Evolutionary conservation across 37 sponge, comb jelly and placozoan genomes (phyloP), one percentile per base, ranked within the genome.

Genomic region (Halichondria panicea): DNA sequence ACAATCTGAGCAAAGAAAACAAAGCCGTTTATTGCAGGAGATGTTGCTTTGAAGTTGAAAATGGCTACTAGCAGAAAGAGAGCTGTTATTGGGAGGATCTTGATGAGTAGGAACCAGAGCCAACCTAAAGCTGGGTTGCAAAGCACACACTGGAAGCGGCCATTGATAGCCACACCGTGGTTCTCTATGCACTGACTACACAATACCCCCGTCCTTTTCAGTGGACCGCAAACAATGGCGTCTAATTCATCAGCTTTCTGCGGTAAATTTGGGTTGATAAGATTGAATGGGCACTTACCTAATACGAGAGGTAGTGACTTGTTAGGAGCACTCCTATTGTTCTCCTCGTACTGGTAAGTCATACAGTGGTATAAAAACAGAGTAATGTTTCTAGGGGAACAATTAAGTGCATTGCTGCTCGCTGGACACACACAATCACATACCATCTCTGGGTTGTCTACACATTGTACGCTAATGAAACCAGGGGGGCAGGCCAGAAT

Each of bases 1-100:
- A 76, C 43, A 31, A 88, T 63, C 55, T 81, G 82, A 57, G 71
- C 70, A 62, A 77, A 88, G 78, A 88, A 88, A 37, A 88, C 76
- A 40, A 81, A 77, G 9, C 78, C 75, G 21, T 88, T 75, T 36
- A 88, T 70, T 5, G 73, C 65, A 61, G 78, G 77, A 3, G 76
- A 68, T 24, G 78, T 72, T 18, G 66, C 54, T 31, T 65, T 81
- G 46, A 88, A 27, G 27, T 68, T 54, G 64, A 81, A 72, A 7
- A 88, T 15, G 24, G 70, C 37, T 19, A 87, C 53, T 0, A 68
- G 4, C 12, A 48, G 28, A 70, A 66, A 87, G 75, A 79, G 73
- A 24, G 81, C 12, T 2, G 70, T 71, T 6, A 81, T 69, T 15
- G 82, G 82, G 0, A 63, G 42, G 27, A 77, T 25, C 18, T 81